phyloP scores from a whole-genome alignment of 1,140 invertebrate genomes.

The Aricia agestis region DNA sequence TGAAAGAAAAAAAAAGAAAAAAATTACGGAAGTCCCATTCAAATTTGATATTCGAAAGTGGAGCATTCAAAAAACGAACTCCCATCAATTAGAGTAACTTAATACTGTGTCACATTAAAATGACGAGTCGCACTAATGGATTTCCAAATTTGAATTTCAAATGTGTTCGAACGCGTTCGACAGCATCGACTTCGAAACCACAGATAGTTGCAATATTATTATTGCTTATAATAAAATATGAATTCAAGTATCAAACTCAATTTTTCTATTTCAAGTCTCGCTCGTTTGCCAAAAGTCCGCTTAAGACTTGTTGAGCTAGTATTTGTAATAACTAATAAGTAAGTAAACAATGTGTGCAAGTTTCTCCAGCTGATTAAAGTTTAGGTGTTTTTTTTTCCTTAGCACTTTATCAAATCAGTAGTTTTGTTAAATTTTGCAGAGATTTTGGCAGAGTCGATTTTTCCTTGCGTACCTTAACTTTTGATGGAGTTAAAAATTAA shows the following conservation, averaged over 20 bases:
- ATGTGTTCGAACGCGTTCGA: constrained; percentile 52
- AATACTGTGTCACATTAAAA: constrained; percentile 74
- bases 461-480: too few species aligned
- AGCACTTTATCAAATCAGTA: too few species aligned
- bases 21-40: constrained; percentile 35
- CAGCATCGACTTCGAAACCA: constrained; percentile 31
- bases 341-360: too few species aligned
- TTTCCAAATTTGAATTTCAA: constrained; percentile 72
- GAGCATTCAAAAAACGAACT: constrained; percentile 61
- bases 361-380: too few species aligned
- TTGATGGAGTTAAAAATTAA: too few species aligned
- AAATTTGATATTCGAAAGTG: constrained; percentile 50
- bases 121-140: constrained; percentile 72
- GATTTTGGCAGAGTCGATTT: too few species aligned
- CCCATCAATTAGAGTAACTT: constrained; percentile 73
- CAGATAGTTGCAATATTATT: constrained; percentile 26
- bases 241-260: too few species aligned
- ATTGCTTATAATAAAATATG: not conserved
- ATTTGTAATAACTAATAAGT: not conserved
- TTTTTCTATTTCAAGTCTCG: not conserved
- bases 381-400: too few species aligned
- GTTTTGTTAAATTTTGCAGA: too few species aligned
- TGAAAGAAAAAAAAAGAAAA: constrained; percentile 29
- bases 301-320: not conserved
- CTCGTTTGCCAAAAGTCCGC: not conserved